Evolutionary conservation across 2,888 invertebrate genomes (phyloP), one percentile per base, ranked within the genome.

Genomic region (Heliconius erato): DNA sequence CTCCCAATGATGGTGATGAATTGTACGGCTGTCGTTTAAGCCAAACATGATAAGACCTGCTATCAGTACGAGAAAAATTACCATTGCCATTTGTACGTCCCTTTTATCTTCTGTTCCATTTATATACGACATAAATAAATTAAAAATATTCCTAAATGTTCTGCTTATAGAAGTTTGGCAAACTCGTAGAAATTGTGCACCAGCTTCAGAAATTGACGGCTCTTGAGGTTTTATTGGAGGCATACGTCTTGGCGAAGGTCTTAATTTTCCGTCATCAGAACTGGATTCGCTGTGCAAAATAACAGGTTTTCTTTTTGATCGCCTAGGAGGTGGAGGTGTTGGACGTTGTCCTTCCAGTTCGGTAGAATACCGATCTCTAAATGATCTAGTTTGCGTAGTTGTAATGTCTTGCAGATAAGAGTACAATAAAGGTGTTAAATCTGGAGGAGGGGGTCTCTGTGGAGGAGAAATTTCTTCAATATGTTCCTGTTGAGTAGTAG

Each of bases 1-100:
- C 91, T 98, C 98, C 98, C 98, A 98, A 88, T 98, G 98, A 91
- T 98, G 98, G 88, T 98, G 97, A 91, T 98, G 98, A 86, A 98
- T 97, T 78, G 97, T 97, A 81, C 97, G 97, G 84, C 97, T 97
- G 85, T 97, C 97, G 84, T 97, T 97, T 83, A 98, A 96, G 79
- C 98, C 97, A 85, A 98, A 96, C 92, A 98, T 96, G 85, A 98
- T 96, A 83, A 98, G 96, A 26, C 97, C 98, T 79, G 98, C 98
- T 65, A 98, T 97, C 85, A 98, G 95, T 79, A 98, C 96, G 83
- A 98, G 96, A 85, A 98, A 97, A 89, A 98, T 97, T 82, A 98
- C 97, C 88, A 98, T 95, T 9, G 98, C 97, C 89, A 98, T 97
- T 89, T 98, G 97, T 84, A 97, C 96, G 89, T 98, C 97, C 84